Evolutionary conservation across 2,797 vertebrate genomes (phyloP).

Genomic region (Kryptolebias ocellatus): DNA sequence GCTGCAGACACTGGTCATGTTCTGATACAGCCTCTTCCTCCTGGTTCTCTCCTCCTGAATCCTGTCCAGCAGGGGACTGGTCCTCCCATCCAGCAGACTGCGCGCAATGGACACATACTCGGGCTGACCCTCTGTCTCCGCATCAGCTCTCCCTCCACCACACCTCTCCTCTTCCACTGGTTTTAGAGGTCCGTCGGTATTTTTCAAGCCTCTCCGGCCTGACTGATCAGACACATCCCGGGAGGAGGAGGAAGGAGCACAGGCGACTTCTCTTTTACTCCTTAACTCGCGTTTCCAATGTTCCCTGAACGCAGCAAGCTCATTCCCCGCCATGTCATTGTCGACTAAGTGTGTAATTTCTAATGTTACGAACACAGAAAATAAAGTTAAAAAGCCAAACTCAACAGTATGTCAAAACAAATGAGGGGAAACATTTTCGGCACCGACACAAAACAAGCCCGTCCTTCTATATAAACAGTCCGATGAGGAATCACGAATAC

Average conservation of each 20-base stretch:
- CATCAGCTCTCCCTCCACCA: not conserved
- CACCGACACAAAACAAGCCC: not conserved
- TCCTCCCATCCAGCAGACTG: conserved; percentile 79
- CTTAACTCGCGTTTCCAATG: conserved; percentile 76
- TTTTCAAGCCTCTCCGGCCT: conserved; percentile 22
- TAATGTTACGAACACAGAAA: not conserved
- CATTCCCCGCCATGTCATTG: conserved; percentile 74
- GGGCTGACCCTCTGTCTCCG: conserved; percentile 61
- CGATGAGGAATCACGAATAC: conserved; percentile 45
- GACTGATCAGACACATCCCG: conserved; percentile 1
- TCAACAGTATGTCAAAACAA: accelerated
- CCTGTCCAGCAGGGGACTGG: conserved; percentile 76
- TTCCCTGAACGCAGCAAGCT: conserved; percentile 79
- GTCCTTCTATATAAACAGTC: conserved; percentile 62
- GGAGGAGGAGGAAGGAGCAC: conserved; percentile 9
- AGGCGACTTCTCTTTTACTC: conserved; percentile 24
- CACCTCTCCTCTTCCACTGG: not conserved
- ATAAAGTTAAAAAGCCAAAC: not conserved
- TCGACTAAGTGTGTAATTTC: not conserved
- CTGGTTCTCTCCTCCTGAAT: conserved; percentile 74
- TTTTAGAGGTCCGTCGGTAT: not conserved
- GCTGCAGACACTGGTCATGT: conserved; percentile 32
- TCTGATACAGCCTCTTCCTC: conserved; percentile 70
- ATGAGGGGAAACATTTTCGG: accelerated
- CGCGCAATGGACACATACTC: conserved; percentile 80